phyloP scores from a whole-genome alignment of 1,140 invertebrate species.

The Hirudo medicinalis region DNA sequence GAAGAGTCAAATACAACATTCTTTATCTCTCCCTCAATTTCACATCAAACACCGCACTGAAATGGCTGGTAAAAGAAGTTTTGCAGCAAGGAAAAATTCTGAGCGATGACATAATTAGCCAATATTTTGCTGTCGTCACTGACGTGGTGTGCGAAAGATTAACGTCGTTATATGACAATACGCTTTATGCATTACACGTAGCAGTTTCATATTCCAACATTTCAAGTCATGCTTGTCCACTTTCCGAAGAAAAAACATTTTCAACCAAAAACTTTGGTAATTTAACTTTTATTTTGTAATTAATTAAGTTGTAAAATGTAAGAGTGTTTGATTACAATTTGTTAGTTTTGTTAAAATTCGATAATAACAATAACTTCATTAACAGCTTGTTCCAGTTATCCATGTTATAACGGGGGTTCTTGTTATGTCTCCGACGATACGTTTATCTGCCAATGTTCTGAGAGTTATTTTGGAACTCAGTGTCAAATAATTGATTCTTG shows the following conservation, averaged over 20 bases:
- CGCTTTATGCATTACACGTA: too few relatives aligned
- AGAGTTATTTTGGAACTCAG: neutral
- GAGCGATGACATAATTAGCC: too few relatives aligned
- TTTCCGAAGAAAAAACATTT: neutral
- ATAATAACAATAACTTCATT: neutral
- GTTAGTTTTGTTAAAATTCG: neutral
- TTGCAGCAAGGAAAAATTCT: too few relatives aligned
- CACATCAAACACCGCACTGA: too few relatives aligned
- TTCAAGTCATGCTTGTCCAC: too few relatives aligned
- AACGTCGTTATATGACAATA: too few relatives aligned
- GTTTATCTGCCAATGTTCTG: conserved; percentile 1
- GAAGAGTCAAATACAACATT: too few relatives aligned
- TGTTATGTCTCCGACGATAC: neutral
- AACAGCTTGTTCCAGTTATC: conserved; percentile 5
- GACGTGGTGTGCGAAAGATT: too few relatives aligned
- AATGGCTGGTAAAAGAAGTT: too few relatives aligned
- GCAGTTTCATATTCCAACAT: too few relatives aligned
- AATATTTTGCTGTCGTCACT: too few relatives aligned
- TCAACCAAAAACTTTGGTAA: neutral
- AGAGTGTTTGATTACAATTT: neutral
- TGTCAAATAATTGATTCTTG: conserved; percentile 10
- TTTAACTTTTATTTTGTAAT: neutral
- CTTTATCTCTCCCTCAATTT: too few relatives aligned
- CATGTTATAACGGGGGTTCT: neutral
- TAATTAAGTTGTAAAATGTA: neutral